These are phyloP conservation scores for Lepus timidus DNA, from an alignment of 2,113 vertebrate species.

Conservation along the genomic window DNA sequence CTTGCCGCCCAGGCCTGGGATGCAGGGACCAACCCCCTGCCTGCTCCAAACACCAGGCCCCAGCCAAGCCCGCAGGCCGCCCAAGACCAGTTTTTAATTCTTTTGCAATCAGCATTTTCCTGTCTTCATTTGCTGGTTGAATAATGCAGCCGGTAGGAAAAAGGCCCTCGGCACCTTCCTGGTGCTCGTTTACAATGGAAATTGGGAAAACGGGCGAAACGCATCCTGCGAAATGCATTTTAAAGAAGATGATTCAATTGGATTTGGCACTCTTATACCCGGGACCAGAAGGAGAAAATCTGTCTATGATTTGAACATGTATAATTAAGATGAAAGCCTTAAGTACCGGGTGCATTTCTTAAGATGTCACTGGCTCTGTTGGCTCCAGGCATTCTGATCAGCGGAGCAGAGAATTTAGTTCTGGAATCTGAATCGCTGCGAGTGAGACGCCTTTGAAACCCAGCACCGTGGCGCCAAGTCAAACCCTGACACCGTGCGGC, in stretches of 20 bases:
- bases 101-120: conserved; percentile 82
- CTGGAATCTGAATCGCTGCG: conserved; percentile 63
- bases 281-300: conserved; percentile 85
- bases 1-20: not conserved
- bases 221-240: conserved; percentile 79
- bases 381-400: conserved; percentile 71
- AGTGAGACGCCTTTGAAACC: conserved; percentile 65
- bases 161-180: conserved; percentile 81
- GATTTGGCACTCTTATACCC: conserved; percentile 85
- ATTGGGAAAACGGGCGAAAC: conserved; percentile 77
- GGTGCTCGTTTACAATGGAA: conserved; percentile 84
- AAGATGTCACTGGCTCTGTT: conserved; percentile 78
- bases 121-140: conserved; percentile 81
- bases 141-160: conserved; percentile 81
- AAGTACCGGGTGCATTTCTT: conserved; percentile 81
- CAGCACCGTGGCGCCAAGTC: conserved; percentile 10
- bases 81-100: conserved; percentile 74
- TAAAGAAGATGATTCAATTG: conserved; percentile 85
- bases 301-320: conserved; percentile 83
- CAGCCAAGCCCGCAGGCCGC: conserved; percentile 39
- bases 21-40: not conserved
- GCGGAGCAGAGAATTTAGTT: conserved; percentile 70
- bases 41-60: not conserved
- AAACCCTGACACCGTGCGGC: not conserved
- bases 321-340: conserved; percentile 86